These are phyloP conservation scores for Brachionichthys hirsutus DNA, from an alignment of 2,113 vertebrate species.

Conservation along the genomic window DNA sequence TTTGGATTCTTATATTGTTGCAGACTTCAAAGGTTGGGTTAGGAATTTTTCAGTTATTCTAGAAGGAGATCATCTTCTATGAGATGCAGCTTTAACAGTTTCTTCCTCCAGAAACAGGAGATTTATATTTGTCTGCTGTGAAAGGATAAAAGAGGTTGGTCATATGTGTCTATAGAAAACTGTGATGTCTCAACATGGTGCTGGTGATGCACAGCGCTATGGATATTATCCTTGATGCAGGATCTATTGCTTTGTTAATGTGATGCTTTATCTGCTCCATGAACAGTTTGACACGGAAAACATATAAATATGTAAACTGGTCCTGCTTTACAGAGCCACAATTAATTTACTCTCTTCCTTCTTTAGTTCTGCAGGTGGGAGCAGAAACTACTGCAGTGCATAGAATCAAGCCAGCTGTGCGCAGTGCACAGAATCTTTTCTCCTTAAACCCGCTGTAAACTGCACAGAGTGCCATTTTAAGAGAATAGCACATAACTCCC, in stretches of 20 bases:
- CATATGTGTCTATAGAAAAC: too few relatives aligned
- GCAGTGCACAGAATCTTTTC: constrained; percentile 12
- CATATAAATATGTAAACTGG: too few relatives aligned
- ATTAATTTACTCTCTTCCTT: too few relatives aligned
- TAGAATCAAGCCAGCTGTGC: constrained; percentile 1
- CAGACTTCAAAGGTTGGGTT: constrained; percentile 28
- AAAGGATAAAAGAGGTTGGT: not conserved
- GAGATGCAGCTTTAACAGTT: constrained; percentile 20
- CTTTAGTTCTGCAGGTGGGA: too few relatives aligned
- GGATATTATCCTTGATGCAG: not conserved
- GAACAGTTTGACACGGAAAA: not conserved
- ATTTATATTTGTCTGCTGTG: not conserved
- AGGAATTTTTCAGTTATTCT: constrained; percentile 29
- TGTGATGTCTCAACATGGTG: not conserved
- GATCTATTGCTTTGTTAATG: not conserved
- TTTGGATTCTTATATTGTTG: constrained; percentile 18
- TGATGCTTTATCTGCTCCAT: constrained; percentile 7
- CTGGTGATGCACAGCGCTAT: not conserved
- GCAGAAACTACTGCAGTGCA: too few relatives aligned
- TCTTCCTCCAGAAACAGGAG: constrained; percentile 5
- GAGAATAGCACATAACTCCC: constrained; percentile 30
- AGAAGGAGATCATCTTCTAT: constrained; percentile 27
- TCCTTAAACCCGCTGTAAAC: not conserved
- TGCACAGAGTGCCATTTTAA: constrained; percentile 31
- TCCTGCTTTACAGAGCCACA: constrained; percentile 2